Percentiles rank a stretch among this genome's conserved stretches.
These are phyloP conservation scores for Labeo rohita DNA, from an alignment of 2,113 vertebrate species.

Conservation along the genomic window DNA sequence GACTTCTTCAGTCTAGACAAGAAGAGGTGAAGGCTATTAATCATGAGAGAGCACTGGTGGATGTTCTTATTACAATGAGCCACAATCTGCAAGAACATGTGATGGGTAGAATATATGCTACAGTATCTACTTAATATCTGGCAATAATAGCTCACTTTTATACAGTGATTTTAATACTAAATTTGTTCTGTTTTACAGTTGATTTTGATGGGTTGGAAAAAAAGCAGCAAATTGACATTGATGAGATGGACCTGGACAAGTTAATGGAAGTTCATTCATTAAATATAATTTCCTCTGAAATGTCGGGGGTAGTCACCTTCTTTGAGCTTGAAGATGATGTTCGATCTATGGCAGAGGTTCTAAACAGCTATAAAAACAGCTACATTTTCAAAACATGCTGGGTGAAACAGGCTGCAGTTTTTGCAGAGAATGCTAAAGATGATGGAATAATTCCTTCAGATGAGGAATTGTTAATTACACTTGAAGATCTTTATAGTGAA, in stretches of 20 bases:
- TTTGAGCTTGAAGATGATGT: constrained; percentile 75
- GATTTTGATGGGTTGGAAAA: constrained; percentile 65
- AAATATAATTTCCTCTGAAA: fast-evolving
- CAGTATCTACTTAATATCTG: background rate
- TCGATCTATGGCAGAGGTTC: constrained; percentile 63
- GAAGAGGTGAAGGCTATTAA: constrained; percentile 72
- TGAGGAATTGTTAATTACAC: background rate
- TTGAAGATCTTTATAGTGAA: constrained; percentile 15
- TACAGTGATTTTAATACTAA: background rate
- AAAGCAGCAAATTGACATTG: constrained; percentile 69
- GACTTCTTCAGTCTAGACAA: constrained; percentile 71
- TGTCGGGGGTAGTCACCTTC: constrained; percentile 56
- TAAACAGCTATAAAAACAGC: constrained; percentile 76
- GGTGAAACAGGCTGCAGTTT: constrained; percentile 67
- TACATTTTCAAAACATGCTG: constrained; percentile 81
- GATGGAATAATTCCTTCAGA: background rate
- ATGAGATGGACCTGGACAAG: constrained; percentile 54
- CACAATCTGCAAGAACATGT: constrained; percentile 73
- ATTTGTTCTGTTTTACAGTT: constrained; percentile 72
- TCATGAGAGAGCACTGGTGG: constrained; percentile 72
- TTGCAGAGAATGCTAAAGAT: background rate
- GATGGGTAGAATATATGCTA: constrained; percentile 73
- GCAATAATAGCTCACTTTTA: background rate
- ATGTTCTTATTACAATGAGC: constrained; percentile 80
- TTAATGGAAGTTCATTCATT: constrained; percentile 68